Conservation (phyloP, 1,140 invertebrate genomes). For the Bombus picipes region DNA sequence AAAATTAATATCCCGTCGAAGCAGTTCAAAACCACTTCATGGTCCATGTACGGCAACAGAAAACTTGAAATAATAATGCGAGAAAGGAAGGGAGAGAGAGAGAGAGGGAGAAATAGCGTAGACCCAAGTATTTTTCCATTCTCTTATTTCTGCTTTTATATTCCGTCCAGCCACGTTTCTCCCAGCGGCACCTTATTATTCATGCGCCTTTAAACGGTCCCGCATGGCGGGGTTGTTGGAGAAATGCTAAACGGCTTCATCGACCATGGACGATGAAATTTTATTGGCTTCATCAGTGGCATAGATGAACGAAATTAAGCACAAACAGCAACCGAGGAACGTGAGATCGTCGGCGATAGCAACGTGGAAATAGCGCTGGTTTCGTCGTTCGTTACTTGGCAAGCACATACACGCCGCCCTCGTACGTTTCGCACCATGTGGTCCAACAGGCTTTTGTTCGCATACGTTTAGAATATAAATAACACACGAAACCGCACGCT, state of each 20-base stretch:
- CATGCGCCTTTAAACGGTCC: conserved; percentile 53
- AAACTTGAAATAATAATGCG: conserved; percentile 44
- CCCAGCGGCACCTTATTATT: conserved; percentile 49
- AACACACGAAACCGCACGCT: neutral
- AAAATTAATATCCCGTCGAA: conserved; percentile 54
- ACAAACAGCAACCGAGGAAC: neutral
- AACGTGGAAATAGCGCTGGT: neutral
- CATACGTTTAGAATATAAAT: conserved; percentile 47
- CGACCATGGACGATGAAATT: conserved; percentile 42
- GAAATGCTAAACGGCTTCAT: conserved; percentile 51
- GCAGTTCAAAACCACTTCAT: neutral
- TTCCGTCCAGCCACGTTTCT: conserved; percentile 41
- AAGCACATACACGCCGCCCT: neutral
- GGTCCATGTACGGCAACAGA: neutral
- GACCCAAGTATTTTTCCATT: conserved; percentile 14
- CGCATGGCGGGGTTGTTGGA: conserved; percentile 17
- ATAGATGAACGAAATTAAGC: conserved; percentile 42
- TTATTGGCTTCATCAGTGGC: conserved; percentile 48
- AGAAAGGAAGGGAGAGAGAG: neutral
- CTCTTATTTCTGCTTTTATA: conserved; percentile 50
- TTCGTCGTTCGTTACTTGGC: neutral
- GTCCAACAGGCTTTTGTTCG: neutral
- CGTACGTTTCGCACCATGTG: conserved; percentile 36
- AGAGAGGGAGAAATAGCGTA: neutral
- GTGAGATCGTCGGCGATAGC: neutral